Percentiles rank a stretch among this genome's conserved stretches.
These are phyloP conservation scores for Napeogenes inachia DNA, from an alignment of 2,888 invertebrate species.

Conservation along the genomic window DNA sequence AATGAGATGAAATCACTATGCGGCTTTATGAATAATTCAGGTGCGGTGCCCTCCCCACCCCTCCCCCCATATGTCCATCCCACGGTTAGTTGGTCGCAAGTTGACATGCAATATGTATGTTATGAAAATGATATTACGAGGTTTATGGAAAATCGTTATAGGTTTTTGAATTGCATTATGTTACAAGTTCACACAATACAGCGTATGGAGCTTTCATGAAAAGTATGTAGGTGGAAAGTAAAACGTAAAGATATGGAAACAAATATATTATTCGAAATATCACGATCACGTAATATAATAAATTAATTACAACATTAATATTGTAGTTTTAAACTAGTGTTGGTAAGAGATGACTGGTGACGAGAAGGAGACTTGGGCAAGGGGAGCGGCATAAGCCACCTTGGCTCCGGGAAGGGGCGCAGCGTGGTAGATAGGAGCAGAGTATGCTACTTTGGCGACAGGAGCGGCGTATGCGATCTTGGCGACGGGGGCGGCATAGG, in stretches of 20 bases:
- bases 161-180: slow-evolving; percentile 1
- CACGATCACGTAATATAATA: slow-evolving; percentile 32
- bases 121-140: slow-evolving; percentile 14
- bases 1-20: slow-evolving; percentile 78
- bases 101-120: slow-evolving; percentile 36
- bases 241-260: slow-evolving; percentile 34
- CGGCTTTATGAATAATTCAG: slow-evolving; percentile 75
- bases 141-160: slow-evolving; percentile 1
- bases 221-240: slow-evolving; percentile 4
- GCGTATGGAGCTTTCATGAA: neutral
- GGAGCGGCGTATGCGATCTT: slow-evolving; percentile 17
- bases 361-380: slow-evolving; percentile 53
- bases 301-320: slow-evolving; percentile 33
- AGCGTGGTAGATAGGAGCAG: slow-evolving; percentile 32
- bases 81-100: slow-evolving; percentile 30
- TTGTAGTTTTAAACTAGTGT: slow-evolving; percentile 43
- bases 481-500: slow-evolving; percentile 39
- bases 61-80: slow-evolving; percentile 36
- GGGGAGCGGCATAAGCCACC: slow-evolving; percentile 40
- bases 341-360: slow-evolving; percentile 63
- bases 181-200: neutral
- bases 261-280: slow-evolving; percentile 43
- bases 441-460: slow-evolving; percentile 35
- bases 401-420: slow-evolving; percentile 37
- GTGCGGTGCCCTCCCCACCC: slow-evolving; percentile 49